These are phyloP conservation scores for Mola mola DNA, from an alignment of 2,113 vertebrate genomes.

Conservation along the genomic window DNA sequence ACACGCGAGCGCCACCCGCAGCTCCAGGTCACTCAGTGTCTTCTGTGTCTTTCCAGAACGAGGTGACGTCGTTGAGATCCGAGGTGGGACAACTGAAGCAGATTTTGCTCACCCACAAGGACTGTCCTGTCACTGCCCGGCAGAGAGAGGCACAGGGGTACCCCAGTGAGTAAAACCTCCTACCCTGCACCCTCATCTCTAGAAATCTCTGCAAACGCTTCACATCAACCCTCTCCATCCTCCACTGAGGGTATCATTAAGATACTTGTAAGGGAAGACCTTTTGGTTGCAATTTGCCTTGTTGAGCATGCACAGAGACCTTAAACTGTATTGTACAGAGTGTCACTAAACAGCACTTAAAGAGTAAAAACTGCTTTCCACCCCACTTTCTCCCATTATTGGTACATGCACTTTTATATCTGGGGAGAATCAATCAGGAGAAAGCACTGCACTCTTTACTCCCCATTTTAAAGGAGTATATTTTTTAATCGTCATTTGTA, in stretches of 20 bases:
- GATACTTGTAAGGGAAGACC: slow-evolving; percentile 1
- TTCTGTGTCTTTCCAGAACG: slow-evolving; percentile 83
- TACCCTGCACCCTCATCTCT: slow-evolving; percentile 18
- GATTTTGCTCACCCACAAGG: slow-evolving; percentile 97
- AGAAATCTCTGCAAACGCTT: slow-evolving; percentile 42
- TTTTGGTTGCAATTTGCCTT: slow-evolving; percentile 1
- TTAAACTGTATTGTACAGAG: too few species aligned
- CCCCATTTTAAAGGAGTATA: slow-evolving; percentile 33
- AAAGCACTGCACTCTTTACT: slow-evolving; percentile 43
- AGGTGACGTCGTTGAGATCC: slow-evolving; percentile 96
- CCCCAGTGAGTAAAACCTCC: slow-evolving; percentile 88
- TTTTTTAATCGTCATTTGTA: slow-evolving; percentile 13
- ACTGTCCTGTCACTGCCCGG: slow-evolving; percentile 96
- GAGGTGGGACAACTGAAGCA: slow-evolving; percentile 98
- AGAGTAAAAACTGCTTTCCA: slow-evolving; percentile 26
- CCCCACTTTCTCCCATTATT: slow-evolving; percentile 24
- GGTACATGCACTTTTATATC: slow-evolving; percentile 59
- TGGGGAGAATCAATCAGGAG: slow-evolving; percentile 34
- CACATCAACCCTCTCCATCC: slow-evolving; percentile 44
- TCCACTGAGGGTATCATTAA: slow-evolving; percentile 31
- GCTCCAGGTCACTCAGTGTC: slow-evolving; percentile 4
- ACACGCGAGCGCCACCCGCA: not conserved
- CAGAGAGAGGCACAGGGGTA: slow-evolving; percentile 96
- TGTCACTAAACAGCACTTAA: slow-evolving; percentile 49
- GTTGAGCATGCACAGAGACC: slow-evolving; percentile 29